A percentile compares a stretch with the other conserved stretches of the same genome.
Evolutionary conservation across 2,113 vertebrate species (phyloP).

Genomic region (Mustela lutreola): DNA sequence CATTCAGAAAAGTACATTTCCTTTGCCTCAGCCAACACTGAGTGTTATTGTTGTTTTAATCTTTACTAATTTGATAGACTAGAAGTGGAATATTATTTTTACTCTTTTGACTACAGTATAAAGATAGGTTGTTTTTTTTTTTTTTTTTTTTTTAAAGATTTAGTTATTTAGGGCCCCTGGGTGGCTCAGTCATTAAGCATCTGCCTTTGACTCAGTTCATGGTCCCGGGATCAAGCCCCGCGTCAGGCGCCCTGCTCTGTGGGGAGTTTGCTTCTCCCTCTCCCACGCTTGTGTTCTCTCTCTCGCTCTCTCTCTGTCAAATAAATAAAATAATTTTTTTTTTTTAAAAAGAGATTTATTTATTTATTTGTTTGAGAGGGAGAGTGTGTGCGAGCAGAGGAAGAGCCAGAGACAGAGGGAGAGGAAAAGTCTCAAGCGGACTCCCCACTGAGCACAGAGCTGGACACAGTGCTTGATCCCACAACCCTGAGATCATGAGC

Average conservation of each 20-base stretch:
- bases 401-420: not conserved
- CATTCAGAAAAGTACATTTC: constrained; percentile 1
- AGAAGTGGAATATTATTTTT: not conserved
- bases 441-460: not conserved
- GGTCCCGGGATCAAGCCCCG: too few species aligned
- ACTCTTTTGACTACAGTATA: not conserved
- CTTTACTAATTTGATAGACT: not conserved
- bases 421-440: not conserved
- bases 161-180: too few species aligned
- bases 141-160: too few species aligned
- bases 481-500: too few species aligned
- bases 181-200: too few species aligned
- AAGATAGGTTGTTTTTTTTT: not conserved
- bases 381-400: not conserved
- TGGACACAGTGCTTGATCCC: too few species aligned
- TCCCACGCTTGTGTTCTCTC: too few species aligned
- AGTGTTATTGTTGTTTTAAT: not conserved
- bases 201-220: too few species aligned
- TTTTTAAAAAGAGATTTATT: not conserved
- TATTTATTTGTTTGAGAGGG: not conserved
- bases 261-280: too few species aligned
- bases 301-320: too few species aligned
- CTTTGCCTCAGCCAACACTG: not conserved
- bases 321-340: too few species aligned
- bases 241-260: too few species aligned